Percentiles rank a stretch among this genome's conserved stretches.
phyloP scores from a whole-genome alignment of 2,888 invertebrate genomes.

The Hirudinaria manillensis region DNA sequence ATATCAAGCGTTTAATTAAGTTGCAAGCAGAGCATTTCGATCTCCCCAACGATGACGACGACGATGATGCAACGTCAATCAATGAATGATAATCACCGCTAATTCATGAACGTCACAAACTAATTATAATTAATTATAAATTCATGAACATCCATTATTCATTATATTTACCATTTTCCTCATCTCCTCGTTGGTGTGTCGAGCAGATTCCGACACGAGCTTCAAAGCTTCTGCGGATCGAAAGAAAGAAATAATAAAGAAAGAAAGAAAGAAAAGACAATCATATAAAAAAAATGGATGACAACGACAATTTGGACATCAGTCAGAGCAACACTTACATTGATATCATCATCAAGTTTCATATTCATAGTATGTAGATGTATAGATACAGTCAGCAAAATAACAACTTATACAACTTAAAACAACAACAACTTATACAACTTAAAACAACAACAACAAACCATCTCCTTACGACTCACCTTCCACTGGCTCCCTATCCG shows the following conservation, averaged over 20 bases:
- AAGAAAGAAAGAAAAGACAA: neutral
- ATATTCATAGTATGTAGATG: too few species aligned
- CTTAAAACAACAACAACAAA: neutral
- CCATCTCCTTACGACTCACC: too few species aligned
- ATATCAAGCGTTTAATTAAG: too few species aligned
- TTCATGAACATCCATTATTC: neutral
- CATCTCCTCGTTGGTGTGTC: slow-evolving; percentile 40
- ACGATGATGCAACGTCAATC: too few species aligned
- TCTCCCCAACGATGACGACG: too few species aligned
- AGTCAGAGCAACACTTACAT: neutral
- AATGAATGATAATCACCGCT: too few species aligned
- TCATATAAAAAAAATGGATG: neutral
- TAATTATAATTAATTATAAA: slow-evolving; percentile 12
- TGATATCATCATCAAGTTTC: too few species aligned
- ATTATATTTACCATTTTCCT: slow-evolving; percentile 37
- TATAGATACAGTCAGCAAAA: too few species aligned
- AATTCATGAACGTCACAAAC: too few species aligned
- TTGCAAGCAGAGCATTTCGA: too few species aligned
- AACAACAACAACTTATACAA: too few species aligned
- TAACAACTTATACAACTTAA: too few species aligned
- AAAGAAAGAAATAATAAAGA: slow-evolving; percentile 4
- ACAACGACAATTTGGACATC: neutral
- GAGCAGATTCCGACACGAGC: slow-evolving; percentile 37
- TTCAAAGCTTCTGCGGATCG: slow-evolving; percentile 36
- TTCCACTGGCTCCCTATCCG: slow-evolving; percentile 34